Conservation (phyloP, 2,113 vertebrate genomes). For the Anoura caudifer region DNA sequence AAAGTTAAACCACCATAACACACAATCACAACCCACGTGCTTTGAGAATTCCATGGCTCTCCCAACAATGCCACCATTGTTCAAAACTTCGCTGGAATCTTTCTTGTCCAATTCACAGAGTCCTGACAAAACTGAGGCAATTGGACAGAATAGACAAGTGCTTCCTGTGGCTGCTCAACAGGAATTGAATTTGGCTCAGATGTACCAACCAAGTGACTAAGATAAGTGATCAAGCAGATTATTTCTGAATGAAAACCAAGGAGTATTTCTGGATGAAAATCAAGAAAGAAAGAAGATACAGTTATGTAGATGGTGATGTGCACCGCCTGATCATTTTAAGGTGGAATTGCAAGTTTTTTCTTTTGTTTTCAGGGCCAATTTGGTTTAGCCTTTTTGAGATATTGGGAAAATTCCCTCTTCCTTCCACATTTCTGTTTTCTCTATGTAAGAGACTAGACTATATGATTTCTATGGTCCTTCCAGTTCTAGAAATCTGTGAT, state of each 20-base stretch:
- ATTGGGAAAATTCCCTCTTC: not conserved
- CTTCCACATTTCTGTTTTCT: conserved; percentile 6
- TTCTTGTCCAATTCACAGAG: not conserved
- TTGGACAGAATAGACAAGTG: not conserved
- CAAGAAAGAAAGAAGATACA: not conserved
- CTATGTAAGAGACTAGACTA: not conserved
- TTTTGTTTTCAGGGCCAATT: not conserved
- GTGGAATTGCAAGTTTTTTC: not conserved
- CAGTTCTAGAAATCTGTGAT: not conserved
- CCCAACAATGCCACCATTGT: not conserved
- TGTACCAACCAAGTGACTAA: not conserved
- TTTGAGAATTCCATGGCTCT: not conserved
- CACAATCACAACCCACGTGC: not conserved
- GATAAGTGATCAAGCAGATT: not conserved
- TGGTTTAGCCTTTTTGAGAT: not conserved
- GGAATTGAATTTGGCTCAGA: not conserved
- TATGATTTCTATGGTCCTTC: not conserved
- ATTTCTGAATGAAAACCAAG: not conserved
- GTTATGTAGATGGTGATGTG: not conserved
- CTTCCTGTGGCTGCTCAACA: not conserved
- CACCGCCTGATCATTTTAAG: not conserved
- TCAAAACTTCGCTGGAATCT: not conserved
- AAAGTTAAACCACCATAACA: not conserved
- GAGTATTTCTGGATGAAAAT: not conserved
- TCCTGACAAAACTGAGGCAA: not conserved